Evolutionary conservation across 2,888 invertebrate genomes (phyloP).

Genomic region (Chirona hameri): DNA sequence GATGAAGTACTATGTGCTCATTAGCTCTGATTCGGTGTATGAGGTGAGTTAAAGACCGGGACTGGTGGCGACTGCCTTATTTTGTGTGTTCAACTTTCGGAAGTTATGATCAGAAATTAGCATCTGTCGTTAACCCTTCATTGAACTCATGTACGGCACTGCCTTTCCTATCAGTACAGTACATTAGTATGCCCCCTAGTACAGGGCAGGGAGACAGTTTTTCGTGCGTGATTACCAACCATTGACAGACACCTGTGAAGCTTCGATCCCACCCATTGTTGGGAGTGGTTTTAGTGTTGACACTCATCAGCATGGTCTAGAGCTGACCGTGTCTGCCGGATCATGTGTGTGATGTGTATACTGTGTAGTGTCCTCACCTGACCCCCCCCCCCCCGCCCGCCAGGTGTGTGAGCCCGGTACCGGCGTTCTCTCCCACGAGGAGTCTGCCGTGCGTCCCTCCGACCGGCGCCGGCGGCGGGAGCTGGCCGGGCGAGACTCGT

Average conservation of each 20-base stretch:
- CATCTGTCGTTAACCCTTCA: too few relatives aligned
- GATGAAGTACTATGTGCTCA: slow-evolving; percentile 48
- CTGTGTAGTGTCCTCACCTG: neutral
- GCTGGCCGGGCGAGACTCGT: slow-evolving; percentile 45
- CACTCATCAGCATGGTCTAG: neutral
- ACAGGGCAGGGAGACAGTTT: neutral
- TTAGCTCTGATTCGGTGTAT: slow-evolving; percentile 52
- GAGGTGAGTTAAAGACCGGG: slow-evolving; percentile 43
- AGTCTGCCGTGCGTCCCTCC: slow-evolving; percentile 47
- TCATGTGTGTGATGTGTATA: neutral
- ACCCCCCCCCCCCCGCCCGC: neutral
- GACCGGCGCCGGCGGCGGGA: slow-evolving; percentile 42
- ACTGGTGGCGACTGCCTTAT: too few relatives aligned
- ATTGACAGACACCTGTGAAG: neutral
- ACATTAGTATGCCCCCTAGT: too few relatives aligned
- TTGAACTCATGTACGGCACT: too few relatives aligned
- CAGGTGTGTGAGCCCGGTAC: slow-evolving; percentile 42
- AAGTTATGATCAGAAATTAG: too few relatives aligned
- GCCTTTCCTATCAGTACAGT: too few relatives aligned
- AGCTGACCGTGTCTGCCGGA: neutral
- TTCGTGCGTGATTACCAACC: neutral
- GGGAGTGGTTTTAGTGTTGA: too few relatives aligned
- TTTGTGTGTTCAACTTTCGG: too few relatives aligned
- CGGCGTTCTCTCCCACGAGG: slow-evolving; percentile 42
- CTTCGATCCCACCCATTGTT: too few relatives aligned